Conservation (phyloP, 2,113 vertebrate species). For the Cheilinus undulatus region DNA sequence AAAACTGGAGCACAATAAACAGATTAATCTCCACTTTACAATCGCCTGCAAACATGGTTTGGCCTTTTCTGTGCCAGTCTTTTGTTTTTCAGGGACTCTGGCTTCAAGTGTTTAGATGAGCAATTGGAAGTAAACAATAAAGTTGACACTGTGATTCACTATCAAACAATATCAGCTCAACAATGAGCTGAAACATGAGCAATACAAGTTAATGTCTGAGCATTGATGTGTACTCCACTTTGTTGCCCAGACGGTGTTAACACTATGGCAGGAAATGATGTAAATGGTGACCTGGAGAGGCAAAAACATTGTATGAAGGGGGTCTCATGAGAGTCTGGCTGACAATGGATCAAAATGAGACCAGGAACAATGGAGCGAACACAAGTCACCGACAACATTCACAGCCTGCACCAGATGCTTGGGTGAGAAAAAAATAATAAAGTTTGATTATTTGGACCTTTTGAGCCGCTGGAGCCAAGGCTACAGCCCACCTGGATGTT, state of each 20-base stretch:
- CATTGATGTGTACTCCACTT: slow-evolving; percentile 70
- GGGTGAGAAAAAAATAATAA: slow-evolving; percentile 64
- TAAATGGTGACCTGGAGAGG: slow-evolving; percentile 71
- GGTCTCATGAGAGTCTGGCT: slow-evolving; percentile 76
- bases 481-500: slow-evolving; percentile 85
- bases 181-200: slow-evolving; percentile 41
- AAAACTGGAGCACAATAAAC: slow-evolving; percentile 51
- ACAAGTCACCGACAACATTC: slow-evolving; percentile 75
- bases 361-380: slow-evolving; percentile 82
- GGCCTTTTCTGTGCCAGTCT: slow-evolving; percentile 41
- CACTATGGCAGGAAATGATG: slow-evolving; percentile 84
- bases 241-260: slow-evolving; percentile 61
- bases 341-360: slow-evolving; percentile 87
- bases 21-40: slow-evolving; percentile 24
- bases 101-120: slow-evolving; percentile 55
- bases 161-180: slow-evolving; percentile 57
- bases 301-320: slow-evolving; percentile 75
- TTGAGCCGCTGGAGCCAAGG: slow-evolving; percentile 56
- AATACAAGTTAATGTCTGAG: slow-evolving; percentile 54
- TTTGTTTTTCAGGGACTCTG: slow-evolving; percentile 45
- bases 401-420: slow-evolving; percentile 74
- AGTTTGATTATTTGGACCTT: slow-evolving; percentile 78
- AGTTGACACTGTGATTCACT: slow-evolving; percentile 53
- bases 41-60: slow-evolving; percentile 10
- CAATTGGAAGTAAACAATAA: slow-evolving; percentile 61